Evolutionary conservation across 2,797 vertebrate species (phyloP).

Genomic region (Sarcoramphus papa): DNA sequence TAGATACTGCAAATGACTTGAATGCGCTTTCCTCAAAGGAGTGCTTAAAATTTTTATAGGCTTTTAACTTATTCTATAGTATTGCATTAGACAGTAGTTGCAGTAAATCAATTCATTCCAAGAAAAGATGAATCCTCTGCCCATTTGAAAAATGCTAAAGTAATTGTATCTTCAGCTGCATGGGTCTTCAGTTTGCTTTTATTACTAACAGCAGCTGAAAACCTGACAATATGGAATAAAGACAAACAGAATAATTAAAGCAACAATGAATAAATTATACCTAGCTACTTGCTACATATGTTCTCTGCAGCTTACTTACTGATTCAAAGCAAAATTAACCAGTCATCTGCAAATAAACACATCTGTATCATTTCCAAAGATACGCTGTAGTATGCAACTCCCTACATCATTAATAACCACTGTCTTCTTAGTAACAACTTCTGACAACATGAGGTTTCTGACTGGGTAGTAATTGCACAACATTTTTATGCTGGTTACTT

Average conservation of each 20-base stretch:
- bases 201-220: not conserved
- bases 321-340: slow-evolving; percentile 28
- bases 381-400: not conserved
- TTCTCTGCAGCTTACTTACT: slow-evolving; percentile 14
- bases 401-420: not conserved
- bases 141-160: not conserved
- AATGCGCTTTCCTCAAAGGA: not conserved
- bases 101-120: not conserved
- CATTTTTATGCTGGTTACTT: not conserved
- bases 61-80: not conserved
- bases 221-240: not conserved
- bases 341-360: slow-evolving; percentile 12
- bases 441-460: not conserved
- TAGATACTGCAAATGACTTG: not conserved
- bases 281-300: not conserved
- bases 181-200: not conserved
- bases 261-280: slow-evolving; percentile 1
- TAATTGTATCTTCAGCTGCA: not conserved
- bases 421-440: not conserved
- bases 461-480: not conserved
- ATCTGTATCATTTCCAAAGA: not conserved
- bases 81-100: not conserved
- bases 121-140: not conserved
- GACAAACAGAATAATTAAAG: slow-evolving; percentile 2
- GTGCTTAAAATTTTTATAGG: not conserved